Conservation (phyloP, 1,140 invertebrate genomes). For the Leguminivora glycinivorella region DNA sequence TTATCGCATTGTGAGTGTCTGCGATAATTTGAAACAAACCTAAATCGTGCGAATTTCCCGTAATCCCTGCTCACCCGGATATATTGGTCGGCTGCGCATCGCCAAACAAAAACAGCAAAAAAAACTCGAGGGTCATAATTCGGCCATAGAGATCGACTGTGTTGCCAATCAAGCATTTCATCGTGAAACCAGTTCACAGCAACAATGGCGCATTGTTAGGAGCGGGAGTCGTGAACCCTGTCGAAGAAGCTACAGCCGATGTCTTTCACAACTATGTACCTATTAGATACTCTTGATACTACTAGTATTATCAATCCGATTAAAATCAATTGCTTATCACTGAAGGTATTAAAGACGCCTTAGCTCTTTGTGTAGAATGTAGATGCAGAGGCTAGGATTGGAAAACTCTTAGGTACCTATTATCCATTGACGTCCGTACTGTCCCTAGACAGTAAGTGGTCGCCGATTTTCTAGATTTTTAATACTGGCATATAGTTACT, state of each 20-base stretch:
- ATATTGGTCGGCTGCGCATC: conserved; percentile 38
- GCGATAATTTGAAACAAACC: background rate
- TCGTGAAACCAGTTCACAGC: conserved; percentile 51
- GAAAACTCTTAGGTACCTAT: no score
- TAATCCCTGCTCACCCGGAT: conserved; percentile 38
- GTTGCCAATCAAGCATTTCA: conserved; percentile 47
- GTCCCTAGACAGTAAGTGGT: no score
- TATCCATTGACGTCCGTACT: no score
- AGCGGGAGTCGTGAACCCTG: conserved; percentile 21
- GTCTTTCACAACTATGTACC: conserved; percentile 14
- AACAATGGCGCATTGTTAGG: conserved; percentile 58
- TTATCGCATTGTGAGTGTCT: background rate
- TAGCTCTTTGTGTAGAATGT: no score
- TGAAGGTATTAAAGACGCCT: no score
- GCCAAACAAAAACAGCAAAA: conserved; percentile 35
- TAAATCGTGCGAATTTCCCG: conserved; percentile 15
- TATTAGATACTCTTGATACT: no score
- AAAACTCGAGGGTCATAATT: conserved; percentile 45
- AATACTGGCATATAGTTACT: no score
- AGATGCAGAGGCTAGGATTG: no score
- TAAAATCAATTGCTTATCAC: background rate
- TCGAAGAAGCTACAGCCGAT: conserved; percentile 21
- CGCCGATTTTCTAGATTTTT: no score
- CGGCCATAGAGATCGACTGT: conserved; percentile 34
- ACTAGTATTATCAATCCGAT: background rate